A percentile compares a stretch with the other conserved stretches of the same genome.
These are phyloP conservation scores for Mactra quadrangularis DNA, from an alignment of 1,140 invertebrate genomes.

Conservation along the genomic window DNA sequence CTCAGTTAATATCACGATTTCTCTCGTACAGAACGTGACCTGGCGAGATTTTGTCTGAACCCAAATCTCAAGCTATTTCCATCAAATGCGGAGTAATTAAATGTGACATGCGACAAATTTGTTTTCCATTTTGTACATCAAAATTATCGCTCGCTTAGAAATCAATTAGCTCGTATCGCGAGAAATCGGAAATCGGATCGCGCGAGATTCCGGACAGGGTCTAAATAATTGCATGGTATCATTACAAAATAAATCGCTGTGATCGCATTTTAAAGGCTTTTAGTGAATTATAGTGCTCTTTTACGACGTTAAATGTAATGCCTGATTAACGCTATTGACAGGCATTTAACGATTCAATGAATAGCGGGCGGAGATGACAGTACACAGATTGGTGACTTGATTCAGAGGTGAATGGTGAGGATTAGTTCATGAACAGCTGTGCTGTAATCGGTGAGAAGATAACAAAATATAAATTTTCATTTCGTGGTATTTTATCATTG, in stretches of 20 bases:
- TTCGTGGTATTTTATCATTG: too few relatives aligned
- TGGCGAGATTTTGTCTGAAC: too few relatives aligned
- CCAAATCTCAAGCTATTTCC: not conserved
- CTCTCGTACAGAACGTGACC: too few relatives aligned
- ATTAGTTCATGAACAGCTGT: conserved; percentile 5
- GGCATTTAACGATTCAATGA: conserved; percentile 44
- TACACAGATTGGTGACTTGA: not conserved
- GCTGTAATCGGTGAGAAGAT: not conserved
- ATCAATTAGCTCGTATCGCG: conserved; percentile 56
- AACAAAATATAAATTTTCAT: too few relatives aligned
- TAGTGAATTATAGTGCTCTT: conserved; percentile 65
- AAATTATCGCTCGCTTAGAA: conserved; percentile 41
- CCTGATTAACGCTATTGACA: conserved; percentile 47
- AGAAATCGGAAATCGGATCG: conserved; percentile 50
- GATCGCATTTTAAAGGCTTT: conserved; percentile 61
- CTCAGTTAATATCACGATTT: too few relatives aligned
- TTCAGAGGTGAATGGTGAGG: not conserved
- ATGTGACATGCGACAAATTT: conserved; percentile 50
- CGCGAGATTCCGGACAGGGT: conserved; percentile 42
- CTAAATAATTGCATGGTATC: conserved; percentile 49
- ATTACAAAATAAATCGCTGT: conserved; percentile 55
- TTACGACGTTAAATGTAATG: conserved; percentile 51
- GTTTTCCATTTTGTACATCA: conserved; percentile 29
- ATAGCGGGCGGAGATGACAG: conserved; percentile 3
- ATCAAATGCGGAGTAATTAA: conserved; percentile 18